Conservation (phyloP, 2,113 vertebrate species). For the Heptranchias perlo region DNA sequence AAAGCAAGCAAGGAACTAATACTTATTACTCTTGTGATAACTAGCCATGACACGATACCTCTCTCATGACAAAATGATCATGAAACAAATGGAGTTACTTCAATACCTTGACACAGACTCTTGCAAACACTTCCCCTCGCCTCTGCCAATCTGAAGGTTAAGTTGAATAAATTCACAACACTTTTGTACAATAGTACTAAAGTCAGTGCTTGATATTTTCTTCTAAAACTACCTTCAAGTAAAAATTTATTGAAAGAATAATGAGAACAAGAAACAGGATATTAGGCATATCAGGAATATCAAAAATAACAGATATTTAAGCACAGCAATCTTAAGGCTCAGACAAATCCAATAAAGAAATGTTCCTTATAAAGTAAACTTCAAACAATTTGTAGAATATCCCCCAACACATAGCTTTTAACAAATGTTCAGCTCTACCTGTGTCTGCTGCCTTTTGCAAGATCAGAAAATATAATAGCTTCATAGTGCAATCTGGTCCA, state of each 20-base stretch:
- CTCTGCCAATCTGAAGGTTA: not conserved
- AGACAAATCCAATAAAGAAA: not conserved
- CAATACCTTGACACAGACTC: not conserved
- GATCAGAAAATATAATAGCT: not conserved
- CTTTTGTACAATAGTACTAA: not conserved
- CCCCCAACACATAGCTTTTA: not conserved
- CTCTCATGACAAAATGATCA: not conserved
- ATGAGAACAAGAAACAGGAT: not conserved
- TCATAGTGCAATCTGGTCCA: not conserved
- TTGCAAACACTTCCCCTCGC: not conserved
- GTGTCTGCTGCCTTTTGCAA: not conserved
- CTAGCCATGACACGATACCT: not conserved
- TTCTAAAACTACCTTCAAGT: not conserved
- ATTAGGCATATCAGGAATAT: not conserved
- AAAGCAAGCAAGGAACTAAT: not conserved
- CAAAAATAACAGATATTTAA: not conserved
- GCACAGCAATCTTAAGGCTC: not conserved
- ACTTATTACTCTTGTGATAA: not conserved
- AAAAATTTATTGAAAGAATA: slow-evolving; percentile 12
- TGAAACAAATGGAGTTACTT: not conserved
- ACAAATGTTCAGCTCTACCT: not conserved
- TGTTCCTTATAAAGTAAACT: not conserved
- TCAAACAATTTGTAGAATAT: not conserved
- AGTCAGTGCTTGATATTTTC: not conserved
- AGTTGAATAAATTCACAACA: not conserved